phyloP scores from a whole-genome alignment of 2,888 invertebrate genomes.

The Steinernema scapterisci region DNA sequence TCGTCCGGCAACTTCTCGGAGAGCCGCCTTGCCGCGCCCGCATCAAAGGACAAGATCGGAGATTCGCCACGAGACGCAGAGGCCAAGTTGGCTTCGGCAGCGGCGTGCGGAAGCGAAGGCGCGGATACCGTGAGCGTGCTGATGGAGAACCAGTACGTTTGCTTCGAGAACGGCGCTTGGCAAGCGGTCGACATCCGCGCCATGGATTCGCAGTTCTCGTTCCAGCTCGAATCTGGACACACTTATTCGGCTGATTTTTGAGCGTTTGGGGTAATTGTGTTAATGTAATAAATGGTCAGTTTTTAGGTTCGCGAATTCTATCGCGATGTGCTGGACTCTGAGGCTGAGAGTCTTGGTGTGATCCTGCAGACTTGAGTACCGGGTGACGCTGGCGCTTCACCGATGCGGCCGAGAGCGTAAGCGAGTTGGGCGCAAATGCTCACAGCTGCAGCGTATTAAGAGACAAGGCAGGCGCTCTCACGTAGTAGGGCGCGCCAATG shows the following conservation, averaged over 20 bases:
- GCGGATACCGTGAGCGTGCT: not conserved
- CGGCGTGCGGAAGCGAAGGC: not conserved
- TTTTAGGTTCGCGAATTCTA: too few relatives aligned
- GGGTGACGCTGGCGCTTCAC: too few relatives aligned
- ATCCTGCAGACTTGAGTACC: too few relatives aligned
- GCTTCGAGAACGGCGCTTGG: slow-evolving; percentile 20
- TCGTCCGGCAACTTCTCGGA: too few relatives aligned
- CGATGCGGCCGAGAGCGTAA: too few relatives aligned
- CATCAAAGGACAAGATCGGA: not conserved
- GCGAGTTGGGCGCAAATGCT: too few relatives aligned
- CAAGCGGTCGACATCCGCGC: not conserved
- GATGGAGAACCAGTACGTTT: not conserved
- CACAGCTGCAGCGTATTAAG: too few relatives aligned
- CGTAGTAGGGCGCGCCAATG: too few relatives aligned
- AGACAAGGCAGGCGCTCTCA: too few relatives aligned
- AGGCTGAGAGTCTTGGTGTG: too few relatives aligned
- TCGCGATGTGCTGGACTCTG: too few relatives aligned
- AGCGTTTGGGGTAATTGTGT: not conserved
- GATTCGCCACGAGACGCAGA: not conserved
- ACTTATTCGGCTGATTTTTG: slow-evolving; percentile 16
- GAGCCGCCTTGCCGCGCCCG: too few relatives aligned
- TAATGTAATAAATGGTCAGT: not conserved
- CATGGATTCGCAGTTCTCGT: not conserved
- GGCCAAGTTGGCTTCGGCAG: not conserved
- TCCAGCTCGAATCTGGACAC: slow-evolving; percentile 13